Evolutionary conservation across 2,888 invertebrate species (phyloP).

Genomic region (Ochropleura leucogaster): DNA sequence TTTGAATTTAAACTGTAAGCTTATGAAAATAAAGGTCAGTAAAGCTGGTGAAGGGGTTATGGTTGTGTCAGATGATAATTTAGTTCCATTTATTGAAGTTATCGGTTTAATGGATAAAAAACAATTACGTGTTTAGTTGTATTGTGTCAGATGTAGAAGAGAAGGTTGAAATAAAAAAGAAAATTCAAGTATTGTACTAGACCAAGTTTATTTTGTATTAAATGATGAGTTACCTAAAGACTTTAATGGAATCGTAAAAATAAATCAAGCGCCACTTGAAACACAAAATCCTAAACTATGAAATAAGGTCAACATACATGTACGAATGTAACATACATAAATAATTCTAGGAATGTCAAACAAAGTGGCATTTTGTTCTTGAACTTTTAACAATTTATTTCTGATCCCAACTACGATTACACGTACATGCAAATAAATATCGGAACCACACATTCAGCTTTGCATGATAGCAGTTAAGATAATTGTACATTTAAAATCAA

Average conservation of each 20-base stretch:
- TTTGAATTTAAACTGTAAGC: constrained; percentile 16
- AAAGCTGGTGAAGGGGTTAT: neutral
- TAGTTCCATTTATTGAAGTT: constrained; percentile 44
- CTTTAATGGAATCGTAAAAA: constrained; percentile 14
- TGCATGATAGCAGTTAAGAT: constrained; percentile 51
- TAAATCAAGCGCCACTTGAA: constrained; percentile 11
- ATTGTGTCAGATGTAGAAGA: constrained; percentile 21
- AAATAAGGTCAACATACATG: constrained; percentile 46
- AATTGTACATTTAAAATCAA: constrained; percentile 48
- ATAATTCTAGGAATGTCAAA: constrained; percentile 60
- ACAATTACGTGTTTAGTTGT: constrained; percentile 32
- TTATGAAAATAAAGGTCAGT: neutral
- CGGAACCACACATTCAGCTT: constrained; percentile 49
- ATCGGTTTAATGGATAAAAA: constrained; percentile 44
- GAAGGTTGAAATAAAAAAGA: neutral
- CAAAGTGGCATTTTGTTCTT: constrained; percentile 58
- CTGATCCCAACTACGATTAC: constrained; percentile 55
- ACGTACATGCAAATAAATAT: constrained; percentile 59
- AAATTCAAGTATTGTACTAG: neutral
- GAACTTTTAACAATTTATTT: constrained; percentile 68
- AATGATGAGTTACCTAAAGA: neutral
- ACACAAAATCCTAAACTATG: constrained; percentile 19
- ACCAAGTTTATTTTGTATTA: neutral
- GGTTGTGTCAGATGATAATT: constrained; percentile 22
- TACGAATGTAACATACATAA: constrained; percentile 46